Evolutionary conservation across 2,797 vertebrate species (phyloP).

Genomic region (Clamator glandarius): DNA sequence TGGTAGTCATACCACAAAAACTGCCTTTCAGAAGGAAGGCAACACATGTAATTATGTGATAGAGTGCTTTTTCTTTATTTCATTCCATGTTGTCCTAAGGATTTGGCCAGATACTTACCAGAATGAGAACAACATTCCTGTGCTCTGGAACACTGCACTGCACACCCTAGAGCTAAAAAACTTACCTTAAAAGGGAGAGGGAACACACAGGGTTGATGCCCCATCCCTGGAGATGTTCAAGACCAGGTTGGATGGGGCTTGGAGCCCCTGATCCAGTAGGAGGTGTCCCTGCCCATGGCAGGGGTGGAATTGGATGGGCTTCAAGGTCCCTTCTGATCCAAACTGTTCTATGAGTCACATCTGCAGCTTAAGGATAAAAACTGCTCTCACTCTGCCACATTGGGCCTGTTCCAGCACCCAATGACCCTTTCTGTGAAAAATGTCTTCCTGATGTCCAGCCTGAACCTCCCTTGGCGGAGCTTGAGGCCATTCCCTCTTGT

Average conservation of each 20-base stretch:
- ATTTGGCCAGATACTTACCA: neutral
- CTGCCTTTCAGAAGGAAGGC: neutral
- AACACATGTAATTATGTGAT: fast-evolving
- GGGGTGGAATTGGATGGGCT: no score
- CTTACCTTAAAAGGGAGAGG: neutral
- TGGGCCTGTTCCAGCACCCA: no score
- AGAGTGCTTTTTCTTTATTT: neutral
- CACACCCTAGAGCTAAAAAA: neutral
- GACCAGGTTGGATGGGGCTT: no score
- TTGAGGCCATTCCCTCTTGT: no score
- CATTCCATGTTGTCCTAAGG: neutral
- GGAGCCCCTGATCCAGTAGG: no score
- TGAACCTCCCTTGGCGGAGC: no score
- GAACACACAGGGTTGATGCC: neutral
- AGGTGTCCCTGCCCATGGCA: no score
- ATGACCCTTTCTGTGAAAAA: no score
- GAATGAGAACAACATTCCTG: neutral
- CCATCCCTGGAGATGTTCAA: no score
- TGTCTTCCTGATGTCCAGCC: no score
- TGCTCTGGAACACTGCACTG: neutral
- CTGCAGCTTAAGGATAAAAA: neutral
- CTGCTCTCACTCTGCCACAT: neutral
- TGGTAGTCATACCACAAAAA: neutral
- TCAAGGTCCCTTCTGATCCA: no score
- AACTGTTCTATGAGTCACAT: neutral